Evolutionary conservation across 2,113 vertebrate species (phyloP), one percentile per base, ranked within the genome.

Genomic region (Eulemur rufifrons): DNA sequence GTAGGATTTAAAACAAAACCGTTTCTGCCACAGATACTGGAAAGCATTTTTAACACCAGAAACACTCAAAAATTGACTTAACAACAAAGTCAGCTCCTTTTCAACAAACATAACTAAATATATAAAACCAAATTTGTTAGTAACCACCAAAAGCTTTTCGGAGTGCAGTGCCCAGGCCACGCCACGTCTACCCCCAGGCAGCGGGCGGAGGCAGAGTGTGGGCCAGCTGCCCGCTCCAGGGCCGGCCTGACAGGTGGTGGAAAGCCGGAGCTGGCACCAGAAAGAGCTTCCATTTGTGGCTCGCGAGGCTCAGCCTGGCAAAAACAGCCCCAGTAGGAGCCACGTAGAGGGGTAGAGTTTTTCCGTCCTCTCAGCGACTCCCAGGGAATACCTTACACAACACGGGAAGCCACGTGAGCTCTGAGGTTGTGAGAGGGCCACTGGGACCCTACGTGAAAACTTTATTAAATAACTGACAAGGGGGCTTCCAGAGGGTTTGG

Each of bases 281-380:
- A 87, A 56, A 56, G 81, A 85, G 73, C 88, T 96, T 95, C 94
- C 86, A 96, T 80, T 89, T 89, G 64, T 50, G 91, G 66, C 39
- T 80, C 37, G 50, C 42, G 90, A 94, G 81, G 81, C 73, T 81
- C 9, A 66, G 80, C 25, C 29, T 89, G 93, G 88, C 90, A 91
- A 82, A 94, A 96, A 94, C 69, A 89, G 90, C 89, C 91, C 17
- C 6, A 1, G 66, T 0, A 6, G 81, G 54, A 77, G 71, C 66
- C 85, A 69, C 29, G 45, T 52, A 69, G 59, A 92, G 80, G 81
- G 52, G 61, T 0, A 13, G 86, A 71, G 47, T 39, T 81, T 95
- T 95, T 88, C 95, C 81, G 47, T 18, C 27, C 39, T 73, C 76
- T 94, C 77, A 71, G 90, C 0, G 10, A 76, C 71, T 89, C 90